These are phyloP conservation scores for Alligator mississippiensis DNA, from an alignment of 2,113 vertebrate genomes.

Conservation along the genomic window DNA sequence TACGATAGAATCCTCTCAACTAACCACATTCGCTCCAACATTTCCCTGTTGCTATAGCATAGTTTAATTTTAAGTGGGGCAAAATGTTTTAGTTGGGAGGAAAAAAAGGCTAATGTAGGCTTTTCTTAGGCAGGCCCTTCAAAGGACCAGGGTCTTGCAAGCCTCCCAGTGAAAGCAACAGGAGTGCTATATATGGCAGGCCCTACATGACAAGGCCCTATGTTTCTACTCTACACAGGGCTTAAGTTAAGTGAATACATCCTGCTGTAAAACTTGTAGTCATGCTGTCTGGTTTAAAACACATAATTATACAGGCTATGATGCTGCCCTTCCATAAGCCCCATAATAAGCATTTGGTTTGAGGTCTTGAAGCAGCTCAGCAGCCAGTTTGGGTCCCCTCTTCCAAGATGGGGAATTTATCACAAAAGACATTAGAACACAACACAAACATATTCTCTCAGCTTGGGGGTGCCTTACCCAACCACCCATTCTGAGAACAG, in stretches of 20 bases:
- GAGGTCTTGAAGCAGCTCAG: not conserved
- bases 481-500: not conserved
- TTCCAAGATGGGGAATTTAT: not conserved
- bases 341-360: not conserved
- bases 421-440: not conserved
- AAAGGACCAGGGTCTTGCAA: not conserved
- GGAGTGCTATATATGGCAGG: not conserved
- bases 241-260: too few relatives aligned
- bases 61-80: too few relatives aligned
- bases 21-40: too few relatives aligned
- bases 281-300: not conserved
- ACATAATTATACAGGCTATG: not conserved
- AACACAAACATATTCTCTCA: not conserved
- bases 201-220: not conserved
- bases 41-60: too few relatives aligned
- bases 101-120: not conserved
- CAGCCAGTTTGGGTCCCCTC: not conserved
- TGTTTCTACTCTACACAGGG: too few relatives aligned
- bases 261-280: too few relatives aligned
- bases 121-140: not conserved
- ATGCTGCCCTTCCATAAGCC: not conserved
- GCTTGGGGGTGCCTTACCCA: not conserved
- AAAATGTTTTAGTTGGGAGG: too few relatives aligned
- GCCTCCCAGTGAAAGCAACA: too few relatives aligned
- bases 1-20: too few relatives aligned